Evolutionary conservation across 2,888 invertebrate genomes (phyloP).

Genomic region (Chouioia cunea): DNA sequence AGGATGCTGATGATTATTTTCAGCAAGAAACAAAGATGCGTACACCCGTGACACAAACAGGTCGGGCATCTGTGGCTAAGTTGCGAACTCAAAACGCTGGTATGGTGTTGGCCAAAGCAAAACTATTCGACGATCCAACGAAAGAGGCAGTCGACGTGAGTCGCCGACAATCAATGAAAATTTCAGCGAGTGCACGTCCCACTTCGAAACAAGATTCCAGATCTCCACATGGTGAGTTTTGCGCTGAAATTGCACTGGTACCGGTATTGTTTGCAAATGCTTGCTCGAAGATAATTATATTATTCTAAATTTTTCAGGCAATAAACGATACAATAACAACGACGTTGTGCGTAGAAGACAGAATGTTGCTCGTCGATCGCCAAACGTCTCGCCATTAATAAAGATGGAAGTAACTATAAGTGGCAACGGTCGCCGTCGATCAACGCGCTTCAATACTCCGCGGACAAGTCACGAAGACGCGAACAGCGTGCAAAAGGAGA

Average conservation of each 20-base stretch:
- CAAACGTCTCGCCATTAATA: slow-evolving; percentile 47
- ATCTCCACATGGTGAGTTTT: slow-evolving; percentile 30
- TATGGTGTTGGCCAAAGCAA: slow-evolving; percentile 84
- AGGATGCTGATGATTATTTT: slow-evolving; percentile 72
- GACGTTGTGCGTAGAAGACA: slow-evolving; percentile 26
- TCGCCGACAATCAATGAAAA: slow-evolving; percentile 39
- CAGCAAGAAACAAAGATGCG: slow-evolving; percentile 67
- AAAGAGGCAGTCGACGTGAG: slow-evolving; percentile 32
- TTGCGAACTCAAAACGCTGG: slow-evolving; percentile 82
- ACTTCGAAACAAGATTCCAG: slow-evolving; percentile 29
- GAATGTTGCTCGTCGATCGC: slow-evolving; percentile 44
- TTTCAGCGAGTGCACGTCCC: slow-evolving; percentile 11
- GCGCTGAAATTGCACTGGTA: neutral
- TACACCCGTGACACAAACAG: slow-evolving; percentile 69
- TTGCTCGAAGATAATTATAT: neutral
- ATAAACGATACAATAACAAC: slow-evolving; percentile 20
- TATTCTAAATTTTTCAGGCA: slow-evolving; percentile 1
- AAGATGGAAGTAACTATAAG: slow-evolving; percentile 52
- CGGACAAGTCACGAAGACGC: slow-evolving; percentile 26
- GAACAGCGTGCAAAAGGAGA: slow-evolving; percentile 28
- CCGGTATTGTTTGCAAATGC: neutral
- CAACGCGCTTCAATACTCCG: slow-evolving; percentile 22
- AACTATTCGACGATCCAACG: slow-evolving; percentile 75
- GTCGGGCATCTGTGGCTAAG: slow-evolving; percentile 80
- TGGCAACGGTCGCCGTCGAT: slow-evolving; percentile 25